Evolutionary conservation across 2,797 vertebrate genomes (phyloP).

Genomic region (Sparidentex hasta): DNA sequence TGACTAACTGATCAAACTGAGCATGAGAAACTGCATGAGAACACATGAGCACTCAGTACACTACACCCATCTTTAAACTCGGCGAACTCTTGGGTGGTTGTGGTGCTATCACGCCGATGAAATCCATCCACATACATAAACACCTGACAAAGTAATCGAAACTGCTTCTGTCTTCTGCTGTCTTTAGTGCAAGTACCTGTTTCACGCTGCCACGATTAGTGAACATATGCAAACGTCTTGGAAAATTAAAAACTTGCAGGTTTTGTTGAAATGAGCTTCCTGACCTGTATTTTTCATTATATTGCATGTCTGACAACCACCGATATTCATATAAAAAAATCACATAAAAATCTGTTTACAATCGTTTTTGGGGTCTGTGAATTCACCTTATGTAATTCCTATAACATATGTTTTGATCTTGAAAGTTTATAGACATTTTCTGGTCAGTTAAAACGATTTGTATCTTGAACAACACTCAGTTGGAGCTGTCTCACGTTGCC

Average conservation of each 20-base stretch:
- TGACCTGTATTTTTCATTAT: not conserved
- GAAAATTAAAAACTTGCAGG: not conserved
- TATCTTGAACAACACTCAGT: not conserved
- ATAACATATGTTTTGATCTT: constrained; percentile 16
- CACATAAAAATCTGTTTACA: not conserved
- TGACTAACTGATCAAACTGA: no score
- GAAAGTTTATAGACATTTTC: not conserved
- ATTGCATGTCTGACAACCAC: not conserved
- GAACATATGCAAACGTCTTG: not conserved
- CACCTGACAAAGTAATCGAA: no score
- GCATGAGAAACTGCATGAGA: no score
- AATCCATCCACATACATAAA: no score
- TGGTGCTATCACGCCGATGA: no score
- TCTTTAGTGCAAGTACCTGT: no score
- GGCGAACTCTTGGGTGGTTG: no score
- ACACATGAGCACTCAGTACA: no score
- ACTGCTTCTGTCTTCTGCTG: no score
- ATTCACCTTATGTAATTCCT: not conserved
- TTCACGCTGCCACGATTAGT: no score
- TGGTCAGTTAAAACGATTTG: not conserved
- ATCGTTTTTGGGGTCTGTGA: not conserved
- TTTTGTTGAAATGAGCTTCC: not conserved
- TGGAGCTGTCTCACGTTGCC: not conserved
- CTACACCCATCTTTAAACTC: no score
- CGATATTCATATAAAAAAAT: not conserved